Conservation (phyloP, 2,113 vertebrate species). For the Eolophus roseicapilla region DNA sequence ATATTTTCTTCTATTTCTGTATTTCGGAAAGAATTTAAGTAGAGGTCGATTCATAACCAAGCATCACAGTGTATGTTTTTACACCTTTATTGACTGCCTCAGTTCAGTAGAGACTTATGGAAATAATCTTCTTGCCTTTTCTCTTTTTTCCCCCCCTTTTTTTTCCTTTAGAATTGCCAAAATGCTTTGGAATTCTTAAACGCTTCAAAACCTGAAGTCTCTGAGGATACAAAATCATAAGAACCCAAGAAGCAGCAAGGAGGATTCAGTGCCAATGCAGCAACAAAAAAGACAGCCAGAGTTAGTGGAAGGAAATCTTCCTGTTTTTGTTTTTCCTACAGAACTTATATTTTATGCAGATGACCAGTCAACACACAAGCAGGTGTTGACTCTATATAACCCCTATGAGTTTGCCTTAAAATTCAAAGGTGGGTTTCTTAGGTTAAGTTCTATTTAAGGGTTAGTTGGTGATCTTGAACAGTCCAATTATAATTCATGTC, state of each 20-base stretch:
- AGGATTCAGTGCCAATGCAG: slow-evolving; percentile 96
- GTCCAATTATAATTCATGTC: neutral
- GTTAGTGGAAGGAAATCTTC: slow-evolving; percentile 98
- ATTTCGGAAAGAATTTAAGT: neutral
- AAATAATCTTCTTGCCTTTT: slow-evolving; percentile 50
- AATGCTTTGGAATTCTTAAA: slow-evolving; percentile 81
- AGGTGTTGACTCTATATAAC: slow-evolving; percentile 98
- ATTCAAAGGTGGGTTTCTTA: slow-evolving; percentile 93
- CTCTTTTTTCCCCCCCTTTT: neutral
- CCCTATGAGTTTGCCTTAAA: slow-evolving; percentile 99
- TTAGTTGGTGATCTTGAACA: slow-evolving; percentile 33
- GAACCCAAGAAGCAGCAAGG: slow-evolving; percentile 76
- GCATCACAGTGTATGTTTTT: neutral
- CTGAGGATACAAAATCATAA: slow-evolving; percentile 72
- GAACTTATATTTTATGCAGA: slow-evolving; percentile 97
- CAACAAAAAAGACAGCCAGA: slow-evolving; percentile 96
- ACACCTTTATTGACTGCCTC: neutral
- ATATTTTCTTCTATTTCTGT: neutral
- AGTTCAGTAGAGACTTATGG: neutral
- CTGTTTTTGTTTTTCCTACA: slow-evolving; percentile 98
- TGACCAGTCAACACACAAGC: slow-evolving; percentile 97
- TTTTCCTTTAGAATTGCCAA: slow-evolving; percentile 75
- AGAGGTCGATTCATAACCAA: neutral
- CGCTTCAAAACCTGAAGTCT: slow-evolving; percentile 67
- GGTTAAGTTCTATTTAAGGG: slow-evolving; percentile 56